phyloP scores from a whole-genome alignment of 1,140 invertebrate species.

The Akabosia matsudoensis region DNA sequence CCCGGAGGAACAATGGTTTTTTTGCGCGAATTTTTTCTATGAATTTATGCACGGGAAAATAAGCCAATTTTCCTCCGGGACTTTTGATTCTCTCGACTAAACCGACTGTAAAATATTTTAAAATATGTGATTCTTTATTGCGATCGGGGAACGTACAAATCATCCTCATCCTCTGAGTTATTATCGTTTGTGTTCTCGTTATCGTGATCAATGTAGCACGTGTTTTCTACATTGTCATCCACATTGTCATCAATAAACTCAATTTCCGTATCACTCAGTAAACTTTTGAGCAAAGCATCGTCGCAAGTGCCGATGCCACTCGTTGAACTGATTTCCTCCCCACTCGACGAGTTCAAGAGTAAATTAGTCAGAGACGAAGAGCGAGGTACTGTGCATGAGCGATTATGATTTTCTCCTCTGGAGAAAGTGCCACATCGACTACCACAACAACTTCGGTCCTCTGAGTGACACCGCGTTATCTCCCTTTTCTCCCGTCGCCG shows the following conservation, averaged over 20 bases:
- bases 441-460: neutral
- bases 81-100: no score
- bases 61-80: no score
- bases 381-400: neutral
- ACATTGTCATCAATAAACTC: constrained; percentile 1
- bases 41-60: no score
- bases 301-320: constrained; percentile 1
- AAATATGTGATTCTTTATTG: neutral
- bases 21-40: no score
- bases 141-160: neutral
- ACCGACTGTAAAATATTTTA: no score
- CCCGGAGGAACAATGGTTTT: no score
- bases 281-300: neutral
- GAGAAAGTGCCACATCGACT: neutral
- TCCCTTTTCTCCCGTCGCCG: neutral
- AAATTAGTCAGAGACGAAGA: neutral
- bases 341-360: neutral
- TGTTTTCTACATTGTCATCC: neutral
- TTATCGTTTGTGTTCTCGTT: neutral
- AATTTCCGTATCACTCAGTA: constrained; percentile 12
- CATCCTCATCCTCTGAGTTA: neutral
- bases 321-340: neutral
- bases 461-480: neutral
- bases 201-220: neutral
- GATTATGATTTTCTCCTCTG: neutral